These are phyloP conservation scores for Zootermopsis nevadensis DNA, from an alignment of 2,888 invertebrate species.

Conservation along the genomic window DNA sequence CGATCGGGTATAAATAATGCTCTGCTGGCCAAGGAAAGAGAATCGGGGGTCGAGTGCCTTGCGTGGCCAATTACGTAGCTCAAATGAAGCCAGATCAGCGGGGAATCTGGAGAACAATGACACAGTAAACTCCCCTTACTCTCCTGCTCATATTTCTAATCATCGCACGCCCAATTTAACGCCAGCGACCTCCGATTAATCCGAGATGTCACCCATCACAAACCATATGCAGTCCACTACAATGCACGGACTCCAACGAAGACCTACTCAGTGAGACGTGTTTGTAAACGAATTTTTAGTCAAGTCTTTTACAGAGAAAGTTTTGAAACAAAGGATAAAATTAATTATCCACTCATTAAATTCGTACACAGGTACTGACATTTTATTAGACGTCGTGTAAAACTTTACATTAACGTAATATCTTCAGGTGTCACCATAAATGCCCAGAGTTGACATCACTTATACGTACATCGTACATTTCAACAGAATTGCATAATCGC, in stretches of 20 bases:
- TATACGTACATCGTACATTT: too few relatives aligned
- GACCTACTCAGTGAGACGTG: neutral
- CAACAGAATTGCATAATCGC: too few relatives aligned
- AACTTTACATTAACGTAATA: too few relatives aligned
- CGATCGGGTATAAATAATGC: conserved; percentile 45
- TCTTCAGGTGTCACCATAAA: too few relatives aligned
- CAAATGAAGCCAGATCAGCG: conserved; percentile 46
- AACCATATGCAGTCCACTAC: neutral
- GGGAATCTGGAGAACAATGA: conserved; percentile 44
- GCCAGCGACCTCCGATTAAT: conserved; percentile 52
- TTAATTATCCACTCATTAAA: too few relatives aligned
- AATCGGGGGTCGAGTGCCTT: conserved; percentile 11
- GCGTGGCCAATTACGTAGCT: conserved; percentile 47
- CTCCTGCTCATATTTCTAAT: conserved; percentile 53
- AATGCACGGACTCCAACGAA: neutral
- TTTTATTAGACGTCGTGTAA: too few relatives aligned
- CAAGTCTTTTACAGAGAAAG: too few relatives aligned
- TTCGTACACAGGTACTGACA: too few relatives aligned
- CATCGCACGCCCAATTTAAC: conserved; percentile 52
- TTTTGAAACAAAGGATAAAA: too few relatives aligned
- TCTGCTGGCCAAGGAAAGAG: conserved; percentile 33
- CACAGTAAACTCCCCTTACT: conserved; percentile 28
- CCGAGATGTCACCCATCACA: conserved; percentile 49
- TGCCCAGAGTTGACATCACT: too few relatives aligned
- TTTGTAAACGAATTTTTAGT: too few relatives aligned